phyloP scores from a whole-genome alignment of 2,113 vertebrate genomes.

The Synodontis membranacea region DNA sequence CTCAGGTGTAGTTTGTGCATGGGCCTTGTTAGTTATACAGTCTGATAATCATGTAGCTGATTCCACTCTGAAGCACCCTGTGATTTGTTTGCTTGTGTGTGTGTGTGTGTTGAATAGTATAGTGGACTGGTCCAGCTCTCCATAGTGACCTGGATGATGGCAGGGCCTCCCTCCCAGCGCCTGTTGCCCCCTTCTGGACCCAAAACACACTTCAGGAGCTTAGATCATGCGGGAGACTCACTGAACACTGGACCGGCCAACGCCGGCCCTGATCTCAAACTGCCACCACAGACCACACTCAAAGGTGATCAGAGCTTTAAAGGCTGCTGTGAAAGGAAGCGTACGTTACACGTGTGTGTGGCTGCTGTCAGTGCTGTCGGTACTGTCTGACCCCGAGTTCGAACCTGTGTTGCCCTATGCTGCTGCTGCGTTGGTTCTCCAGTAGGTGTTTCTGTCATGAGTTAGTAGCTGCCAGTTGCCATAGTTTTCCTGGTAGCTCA shows the following conservation, averaged over 20 bases:
- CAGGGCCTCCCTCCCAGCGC: constrained; percentile 76
- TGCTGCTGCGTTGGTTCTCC: not conserved
- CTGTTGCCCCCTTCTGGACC: constrained; percentile 72
- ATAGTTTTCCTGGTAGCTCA: not conserved
- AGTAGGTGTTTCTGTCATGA: not conserved
- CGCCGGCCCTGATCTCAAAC: constrained; percentile 73
- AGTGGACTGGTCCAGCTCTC: constrained; percentile 36
- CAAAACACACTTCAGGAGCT: constrained; percentile 74
- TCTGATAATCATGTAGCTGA: not conserved
- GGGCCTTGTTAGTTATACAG: not conserved
- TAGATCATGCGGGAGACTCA: constrained; percentile 67
- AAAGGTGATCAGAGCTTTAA: constrained; percentile 73
- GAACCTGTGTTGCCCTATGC: not conserved
- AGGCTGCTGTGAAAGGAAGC: constrained; percentile 69
- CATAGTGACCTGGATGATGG: constrained; percentile 68
- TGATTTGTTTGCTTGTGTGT: not conserved
- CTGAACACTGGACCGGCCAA: constrained; percentile 68
- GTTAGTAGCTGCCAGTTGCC: not conserved
- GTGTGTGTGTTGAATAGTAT: constrained; percentile 23
- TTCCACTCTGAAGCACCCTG: not conserved
- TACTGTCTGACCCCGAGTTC: not conserved
- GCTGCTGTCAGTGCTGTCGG: constrained; percentile 11
- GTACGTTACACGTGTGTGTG: constrained; percentile 55
- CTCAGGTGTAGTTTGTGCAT: not conserved
- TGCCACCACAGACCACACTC: constrained; percentile 75